Conservation (phyloP, 2,113 vertebrate genomes). For the Scomber japonicus region DNA sequence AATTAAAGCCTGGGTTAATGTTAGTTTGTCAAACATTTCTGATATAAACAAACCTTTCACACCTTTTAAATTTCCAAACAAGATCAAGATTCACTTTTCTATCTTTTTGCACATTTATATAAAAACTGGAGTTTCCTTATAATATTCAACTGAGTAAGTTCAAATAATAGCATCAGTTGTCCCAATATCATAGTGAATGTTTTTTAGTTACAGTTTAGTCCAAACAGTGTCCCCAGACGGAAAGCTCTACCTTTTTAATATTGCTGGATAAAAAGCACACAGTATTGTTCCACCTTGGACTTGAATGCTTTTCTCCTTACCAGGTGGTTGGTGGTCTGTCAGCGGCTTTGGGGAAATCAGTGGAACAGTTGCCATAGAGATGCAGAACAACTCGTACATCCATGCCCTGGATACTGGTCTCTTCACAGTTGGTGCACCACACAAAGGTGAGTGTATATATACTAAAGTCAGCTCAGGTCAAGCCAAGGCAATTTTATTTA, state of each 20-base stretch:
- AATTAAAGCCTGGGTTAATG: no score
- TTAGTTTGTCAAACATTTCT: no score
- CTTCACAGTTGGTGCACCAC: constrained; percentile 95
- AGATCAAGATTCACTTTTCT: no score
- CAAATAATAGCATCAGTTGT: not conserved
- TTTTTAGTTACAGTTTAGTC: not conserved
- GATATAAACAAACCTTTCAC: no score
- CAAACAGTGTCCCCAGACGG: not conserved
- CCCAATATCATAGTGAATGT: not conserved
- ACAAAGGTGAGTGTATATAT: constrained; percentile 85
- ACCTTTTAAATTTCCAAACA: no score
- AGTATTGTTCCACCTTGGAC: not conserved
- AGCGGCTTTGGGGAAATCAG: constrained; percentile 91
- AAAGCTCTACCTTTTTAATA: not conserved
- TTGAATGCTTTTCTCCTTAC: constrained; percentile 24
- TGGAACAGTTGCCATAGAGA: constrained; percentile 94
- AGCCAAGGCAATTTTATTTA: no score
- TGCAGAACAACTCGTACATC: constrained; percentile 93
- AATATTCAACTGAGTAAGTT: not conserved
- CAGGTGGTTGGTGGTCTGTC: constrained; percentile 94
- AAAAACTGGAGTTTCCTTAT: no score
- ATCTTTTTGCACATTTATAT: no score
- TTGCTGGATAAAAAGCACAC: not conserved
- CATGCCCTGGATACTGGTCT: constrained; percentile 96
- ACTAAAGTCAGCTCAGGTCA: not conserved